Evolutionary conservation across 2,888 invertebrate species (phyloP).

Genomic region (Hypolimnas misippus): DNA sequence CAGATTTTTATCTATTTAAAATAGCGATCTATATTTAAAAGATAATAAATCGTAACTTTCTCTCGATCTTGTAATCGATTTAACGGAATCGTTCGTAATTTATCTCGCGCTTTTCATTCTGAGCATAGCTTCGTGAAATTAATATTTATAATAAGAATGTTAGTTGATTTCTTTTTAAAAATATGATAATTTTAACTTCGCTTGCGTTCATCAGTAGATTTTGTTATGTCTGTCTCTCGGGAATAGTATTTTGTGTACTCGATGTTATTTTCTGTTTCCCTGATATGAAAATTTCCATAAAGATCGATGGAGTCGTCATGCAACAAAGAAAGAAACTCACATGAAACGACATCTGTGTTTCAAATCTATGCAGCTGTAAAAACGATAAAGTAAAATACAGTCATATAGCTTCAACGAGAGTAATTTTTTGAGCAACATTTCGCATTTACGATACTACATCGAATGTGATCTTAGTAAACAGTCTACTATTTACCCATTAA

Average conservation of each 20-base stretch:
- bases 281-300: too few relatives aligned
- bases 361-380: neutral
- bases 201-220: too few relatives aligned
- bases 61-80: constrained; percentile 49
- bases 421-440: neutral
- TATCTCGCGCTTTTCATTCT: neutral
- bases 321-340: too few relatives aligned
- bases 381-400: neutral
- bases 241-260: too few relatives aligned
- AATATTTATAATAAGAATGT: too few relatives aligned
- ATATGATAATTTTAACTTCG: too few relatives aligned
- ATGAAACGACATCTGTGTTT: neutral
- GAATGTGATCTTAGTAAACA: neutral
- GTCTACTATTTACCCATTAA: neutral
- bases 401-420: neutral
- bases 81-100: constrained; percentile 32
- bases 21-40: constrained; percentile 35
- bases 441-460: neutral
- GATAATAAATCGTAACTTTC: constrained; percentile 46
- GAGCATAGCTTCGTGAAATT: neutral
- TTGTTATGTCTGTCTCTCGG: too few relatives aligned
- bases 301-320: too few relatives aligned
- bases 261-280: too few relatives aligned
- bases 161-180: too few relatives aligned
- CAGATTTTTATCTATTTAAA: constrained; percentile 33